phyloP scores from a whole-genome alignment of 2,113 vertebrate genomes.

The Saccopteryx leptura region DNA sequence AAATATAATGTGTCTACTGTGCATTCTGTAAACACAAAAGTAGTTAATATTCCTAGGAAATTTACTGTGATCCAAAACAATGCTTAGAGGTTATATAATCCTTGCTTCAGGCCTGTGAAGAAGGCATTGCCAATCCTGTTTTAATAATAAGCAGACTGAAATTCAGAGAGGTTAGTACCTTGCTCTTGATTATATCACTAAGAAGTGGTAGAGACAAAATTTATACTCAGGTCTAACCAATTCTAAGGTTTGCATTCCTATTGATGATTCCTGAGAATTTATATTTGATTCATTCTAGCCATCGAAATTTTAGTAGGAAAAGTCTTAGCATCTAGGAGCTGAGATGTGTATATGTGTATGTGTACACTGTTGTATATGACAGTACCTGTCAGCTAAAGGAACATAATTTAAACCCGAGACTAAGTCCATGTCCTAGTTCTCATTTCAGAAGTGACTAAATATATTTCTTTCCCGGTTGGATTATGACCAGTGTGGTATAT shows the following conservation, averaged over 20 bases:
- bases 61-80: background rate
- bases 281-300: background rate
- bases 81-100: background rate
- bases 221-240: slow-evolving; percentile 13
- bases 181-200: background rate
- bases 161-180: background rate
- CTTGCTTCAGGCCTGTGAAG: background rate
- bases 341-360: background rate
- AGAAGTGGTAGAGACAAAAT: background rate
- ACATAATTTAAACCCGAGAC: background rate
- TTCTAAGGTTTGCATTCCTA: background rate
- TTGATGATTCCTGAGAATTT: background rate
- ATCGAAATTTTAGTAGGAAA: slow-evolving; percentile 1
- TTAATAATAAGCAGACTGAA: background rate
- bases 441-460: slow-evolving; percentile 41
- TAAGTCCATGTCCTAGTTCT: background rate
- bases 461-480: background rate
- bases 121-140: background rate
- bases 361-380: background rate
- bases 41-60: background rate
- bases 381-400: background rate
- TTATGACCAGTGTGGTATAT: background rate
- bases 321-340: background rate
- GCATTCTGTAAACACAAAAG: background rate
- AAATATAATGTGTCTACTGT: background rate